Percentiles rank a stretch among this genome's conserved stretches.
Evolutionary conservation across 2,113 vertebrate genomes (phyloP).

Genomic region (Crotalus horridus): DNA sequence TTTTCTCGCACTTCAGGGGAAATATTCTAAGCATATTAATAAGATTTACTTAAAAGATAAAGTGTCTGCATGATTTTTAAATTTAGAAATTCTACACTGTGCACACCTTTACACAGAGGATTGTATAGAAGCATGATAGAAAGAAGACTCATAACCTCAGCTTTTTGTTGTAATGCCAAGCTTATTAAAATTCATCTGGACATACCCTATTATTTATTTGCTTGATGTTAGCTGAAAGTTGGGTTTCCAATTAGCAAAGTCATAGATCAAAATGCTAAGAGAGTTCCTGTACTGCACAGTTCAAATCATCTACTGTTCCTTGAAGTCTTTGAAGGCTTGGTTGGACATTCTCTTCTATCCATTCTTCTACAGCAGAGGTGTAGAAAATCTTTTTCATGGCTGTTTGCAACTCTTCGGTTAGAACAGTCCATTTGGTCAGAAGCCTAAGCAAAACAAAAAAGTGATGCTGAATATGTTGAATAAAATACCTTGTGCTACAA

Average conservation of each 20-base stretch:
- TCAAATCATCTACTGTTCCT: conserved; percentile 74
- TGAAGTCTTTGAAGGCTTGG: conserved; percentile 76
- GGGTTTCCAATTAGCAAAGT: rapidly evolving
- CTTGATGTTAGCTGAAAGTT: background rate
- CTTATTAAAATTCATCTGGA: background rate
- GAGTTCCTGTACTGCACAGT: conserved; percentile 50
- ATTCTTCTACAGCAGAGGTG: conserved; percentile 78
- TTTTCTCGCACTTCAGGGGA: background rate
- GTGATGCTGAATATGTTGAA: background rate
- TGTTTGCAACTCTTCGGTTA: conserved; percentile 70
- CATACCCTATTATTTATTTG: background rate
- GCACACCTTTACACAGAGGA: background rate
- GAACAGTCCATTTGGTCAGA: conserved; percentile 69
- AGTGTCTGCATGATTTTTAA: background rate
- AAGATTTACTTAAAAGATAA: conserved; percentile 9
- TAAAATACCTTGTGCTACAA: background rate
- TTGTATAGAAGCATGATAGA: background rate
- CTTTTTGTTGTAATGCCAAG: background rate
- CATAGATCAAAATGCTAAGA: background rate
- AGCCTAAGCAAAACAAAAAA: conserved; percentile 66
- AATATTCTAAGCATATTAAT: background rate
- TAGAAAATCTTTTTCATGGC: conserved; percentile 81
- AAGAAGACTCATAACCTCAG: background rate
- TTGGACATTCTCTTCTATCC: conserved; percentile 85
- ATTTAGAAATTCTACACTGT: background rate